phyloP scores from a whole-genome alignment of 2,113 vertebrate species.

The Thunnus thynnus region DNA sequence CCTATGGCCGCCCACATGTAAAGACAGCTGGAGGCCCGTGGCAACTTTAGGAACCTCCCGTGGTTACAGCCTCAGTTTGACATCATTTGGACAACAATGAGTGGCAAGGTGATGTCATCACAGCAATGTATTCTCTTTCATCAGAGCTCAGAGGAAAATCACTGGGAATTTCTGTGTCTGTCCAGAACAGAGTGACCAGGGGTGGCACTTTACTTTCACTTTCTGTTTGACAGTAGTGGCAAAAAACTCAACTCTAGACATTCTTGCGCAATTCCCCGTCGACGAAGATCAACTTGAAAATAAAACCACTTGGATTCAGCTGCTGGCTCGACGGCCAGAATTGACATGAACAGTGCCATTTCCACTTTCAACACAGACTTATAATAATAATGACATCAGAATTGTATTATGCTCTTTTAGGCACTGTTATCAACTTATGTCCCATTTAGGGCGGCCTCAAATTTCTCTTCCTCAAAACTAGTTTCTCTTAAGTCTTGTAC shows the following conservation, averaged over 20 bases:
- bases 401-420: neutral
- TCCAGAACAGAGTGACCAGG: neutral
- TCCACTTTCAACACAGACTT: neutral
- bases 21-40: slow-evolving; percentile 5
- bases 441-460: neutral
- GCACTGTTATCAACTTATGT: neutral
- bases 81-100: slow-evolving; percentile 18
- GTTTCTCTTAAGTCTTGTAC: neutral
- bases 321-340: too few species aligned
- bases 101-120: slow-evolving; percentile 16
- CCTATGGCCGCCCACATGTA: neutral
- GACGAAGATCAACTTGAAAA: neutral
- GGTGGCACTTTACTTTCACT: slow-evolving; percentile 19
- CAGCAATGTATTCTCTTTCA: slow-evolving; percentile 14
- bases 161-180: neutral
- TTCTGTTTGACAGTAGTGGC: slow-evolving; percentile 19
- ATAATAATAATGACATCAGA: neutral
- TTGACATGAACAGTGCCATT: too few species aligned
- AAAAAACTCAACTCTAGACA: neutral
- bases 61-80: slow-evolving; percentile 15
- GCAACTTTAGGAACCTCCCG: slow-evolving; percentile 14
- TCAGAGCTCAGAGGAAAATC: slow-evolving; percentile 37
- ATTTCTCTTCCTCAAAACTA: slow-evolving; percentile 26
- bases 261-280: neutral
- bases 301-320: too few species aligned